Conservation (phyloP, 2,113 vertebrate genomes). For the Anthoscopus minutus region DNA sequence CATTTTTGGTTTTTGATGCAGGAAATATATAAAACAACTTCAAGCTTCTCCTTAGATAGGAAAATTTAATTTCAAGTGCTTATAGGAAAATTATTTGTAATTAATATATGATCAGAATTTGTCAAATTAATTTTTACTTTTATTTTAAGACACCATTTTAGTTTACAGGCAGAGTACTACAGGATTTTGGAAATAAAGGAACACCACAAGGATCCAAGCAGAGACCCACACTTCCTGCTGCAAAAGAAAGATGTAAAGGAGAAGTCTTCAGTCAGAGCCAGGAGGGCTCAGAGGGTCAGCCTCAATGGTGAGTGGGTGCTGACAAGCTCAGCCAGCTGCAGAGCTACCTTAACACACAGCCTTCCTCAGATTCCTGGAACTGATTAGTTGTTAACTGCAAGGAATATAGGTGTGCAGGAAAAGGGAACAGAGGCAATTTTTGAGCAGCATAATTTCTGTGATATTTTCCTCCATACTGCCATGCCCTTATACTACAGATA, state of each 20-base stretch:
- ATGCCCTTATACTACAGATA: not conserved
- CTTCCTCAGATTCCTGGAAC: not conserved
- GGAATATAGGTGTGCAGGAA: not conserved
- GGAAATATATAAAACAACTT: not conserved
- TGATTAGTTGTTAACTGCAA: not conserved
- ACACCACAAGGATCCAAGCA: not conserved
- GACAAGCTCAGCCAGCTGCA: not conserved
- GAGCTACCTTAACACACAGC: not conserved
- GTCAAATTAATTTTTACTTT: not conserved
- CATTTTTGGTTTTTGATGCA: not conserved
- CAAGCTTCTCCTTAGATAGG: not conserved
- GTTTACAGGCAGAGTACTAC: not conserved
- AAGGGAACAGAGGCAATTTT: not conserved
- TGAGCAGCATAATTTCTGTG: not conserved
- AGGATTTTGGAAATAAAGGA: not conserved
- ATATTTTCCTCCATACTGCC: not conserved
- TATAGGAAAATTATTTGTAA: not conserved
- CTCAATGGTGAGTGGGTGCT: not conserved
- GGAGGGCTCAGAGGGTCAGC: not conserved
- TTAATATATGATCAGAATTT: not conserved
- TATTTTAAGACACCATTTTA: not conserved
- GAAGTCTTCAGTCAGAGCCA: not conserved
- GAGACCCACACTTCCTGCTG: not conserved
- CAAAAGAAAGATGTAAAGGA: conserved; percentile 10
- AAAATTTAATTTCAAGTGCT: not conserved